phyloP scores from a whole-genome alignment of 2,888 invertebrate genomes.

The Tipula confusa region DNA sequence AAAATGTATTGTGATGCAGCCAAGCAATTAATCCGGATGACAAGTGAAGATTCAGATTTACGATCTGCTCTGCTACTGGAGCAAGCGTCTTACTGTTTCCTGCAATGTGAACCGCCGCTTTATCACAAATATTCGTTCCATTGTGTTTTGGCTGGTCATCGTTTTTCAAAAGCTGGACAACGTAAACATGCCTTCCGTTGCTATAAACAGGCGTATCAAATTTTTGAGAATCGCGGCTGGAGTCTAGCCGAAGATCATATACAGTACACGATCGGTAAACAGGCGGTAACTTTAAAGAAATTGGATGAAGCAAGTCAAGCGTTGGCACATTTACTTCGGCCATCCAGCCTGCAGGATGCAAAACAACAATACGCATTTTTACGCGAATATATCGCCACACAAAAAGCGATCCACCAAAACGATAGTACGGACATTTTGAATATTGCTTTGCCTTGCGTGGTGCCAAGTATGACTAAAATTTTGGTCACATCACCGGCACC shows the following conservation, averaged over 20 bases:
- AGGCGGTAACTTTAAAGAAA: constrained; percentile 76
- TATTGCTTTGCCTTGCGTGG: constrained; percentile 71
- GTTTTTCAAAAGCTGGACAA: constrained; percentile 90
- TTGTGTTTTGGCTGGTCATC: constrained; percentile 92
- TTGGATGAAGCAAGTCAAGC: constrained; percentile 66
- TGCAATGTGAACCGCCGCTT: constrained; percentile 62
- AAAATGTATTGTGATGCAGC: constrained; percentile 88
- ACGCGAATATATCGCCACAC: constrained; percentile 80
- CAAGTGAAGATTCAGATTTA: constrained; percentile 95
- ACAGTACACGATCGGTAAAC: constrained; percentile 87
- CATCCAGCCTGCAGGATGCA: constrained; percentile 64
- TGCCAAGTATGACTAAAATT: constrained; percentile 64
- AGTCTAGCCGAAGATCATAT: constrained; percentile 93
- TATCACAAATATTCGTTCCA: constrained; percentile 93
- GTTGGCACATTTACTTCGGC: constrained; percentile 71
- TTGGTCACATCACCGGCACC: constrained; percentile 50
- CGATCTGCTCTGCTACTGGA: constrained; percentile 90
- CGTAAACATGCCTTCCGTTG: constrained; percentile 87
- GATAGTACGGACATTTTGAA: constrained; percentile 53
- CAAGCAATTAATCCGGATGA: constrained; percentile 89
- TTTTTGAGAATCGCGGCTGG: constrained; percentile 69
- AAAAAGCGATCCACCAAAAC: constrained; percentile 59
- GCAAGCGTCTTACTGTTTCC: constrained; percentile 90
- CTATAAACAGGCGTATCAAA: constrained; percentile 88
- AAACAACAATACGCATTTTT: constrained; percentile 76